Evolutionary conservation across 2,113 vertebrate species (phyloP), one percentile per base, ranked within the genome.

Genomic region (Oryzias melastigma): DNA sequence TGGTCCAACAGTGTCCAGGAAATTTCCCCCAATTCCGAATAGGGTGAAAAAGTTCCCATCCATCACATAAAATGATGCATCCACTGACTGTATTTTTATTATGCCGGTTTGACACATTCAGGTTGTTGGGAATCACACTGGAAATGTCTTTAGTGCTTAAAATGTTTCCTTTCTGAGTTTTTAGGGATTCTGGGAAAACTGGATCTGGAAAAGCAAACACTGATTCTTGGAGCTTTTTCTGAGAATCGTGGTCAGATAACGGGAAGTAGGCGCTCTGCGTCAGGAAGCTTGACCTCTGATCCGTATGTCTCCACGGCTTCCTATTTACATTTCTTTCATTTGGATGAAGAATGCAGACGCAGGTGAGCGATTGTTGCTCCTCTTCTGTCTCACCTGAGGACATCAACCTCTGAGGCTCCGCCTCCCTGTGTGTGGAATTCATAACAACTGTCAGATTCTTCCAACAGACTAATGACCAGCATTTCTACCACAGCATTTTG

Each of bases 391-490:
- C 91, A 59, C 92, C 91, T 5, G 93, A 86, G 14, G 92, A 75
- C 19, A 92, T 74, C 93, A 93, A 93, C 19, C 91, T 87, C 78
- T 93, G 92, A 35, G 93, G 65, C 24, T 94, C 92, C 82, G 94
- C 93, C 59, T 91, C 91, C 93, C 95, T 97, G 65, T 13, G n/a
- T 14, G 52, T 71, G 48, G 16, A 16, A 78, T 51, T 59, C 43
- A 57, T 14, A 54, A 13, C n/a, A n/a, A 58, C 22, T 66, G n/a
- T 66, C n/a, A 25, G 24, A 48, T 16, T 16, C 7, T 17, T 43
- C 29, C 12, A 35, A 35, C 35, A 35, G 8, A 3, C 35, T 3
- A 35, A 12, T 35, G 3, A 12, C 12, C 10, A 35, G 35, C 2
- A 12, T 29, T 1, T 12, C 12, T 12, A 35, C 35, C 35, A 35